Evolutionary conservation across 2,113 vertebrate genomes (phyloP), one percentile per base, ranked within the genome.

Genomic region (Malaclemys terrapin): DNA sequence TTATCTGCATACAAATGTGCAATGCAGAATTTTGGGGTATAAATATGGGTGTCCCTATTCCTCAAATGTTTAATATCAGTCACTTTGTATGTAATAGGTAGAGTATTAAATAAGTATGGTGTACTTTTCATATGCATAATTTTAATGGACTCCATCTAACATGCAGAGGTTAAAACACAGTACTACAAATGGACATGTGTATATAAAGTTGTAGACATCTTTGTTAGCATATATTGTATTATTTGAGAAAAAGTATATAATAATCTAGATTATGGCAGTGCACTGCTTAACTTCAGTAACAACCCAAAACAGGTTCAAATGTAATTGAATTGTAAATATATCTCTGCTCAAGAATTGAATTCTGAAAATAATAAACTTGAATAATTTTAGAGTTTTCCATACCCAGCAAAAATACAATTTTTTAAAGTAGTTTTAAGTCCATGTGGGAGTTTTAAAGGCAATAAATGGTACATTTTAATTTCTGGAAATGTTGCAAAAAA

Each of bases 321-420:
- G 91, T 89, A 96, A 94, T 93, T 96, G 87, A 91, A 94, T 89
- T 89, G 76, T 82, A 62, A 82, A 45, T 78, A 56, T 89, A 84
- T 38, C n/a, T 75, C 69, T 38, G 93, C 90, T 93, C 89, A 87
- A 47, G 83, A 91, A 93, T 87, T 91, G 89, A 85, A 88, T 93
- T 91, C 57, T 35, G n/a, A 84, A 93, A 89, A 29, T 62, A 91
- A 84, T 80, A 9, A 79, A 80, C 0, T 0, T 93, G 75, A 92
- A 47, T 91, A 85, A 79, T 91, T 75, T 42, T n/a, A 38, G n/a
- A 42, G n/a, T 75, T n/a, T 20, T 75, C 69, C 20, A n/a, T 24
- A 75, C n/a, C n/a, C 20, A 72, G n/a, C n/a, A 75, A 42, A 42
- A 42, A n/a, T 42, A 75, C n/a, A 42, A 38, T n/a, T n/a, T n/a